Conservation (phyloP, 2,888 invertebrate species). For the Nomada lathburiana region DNA sequence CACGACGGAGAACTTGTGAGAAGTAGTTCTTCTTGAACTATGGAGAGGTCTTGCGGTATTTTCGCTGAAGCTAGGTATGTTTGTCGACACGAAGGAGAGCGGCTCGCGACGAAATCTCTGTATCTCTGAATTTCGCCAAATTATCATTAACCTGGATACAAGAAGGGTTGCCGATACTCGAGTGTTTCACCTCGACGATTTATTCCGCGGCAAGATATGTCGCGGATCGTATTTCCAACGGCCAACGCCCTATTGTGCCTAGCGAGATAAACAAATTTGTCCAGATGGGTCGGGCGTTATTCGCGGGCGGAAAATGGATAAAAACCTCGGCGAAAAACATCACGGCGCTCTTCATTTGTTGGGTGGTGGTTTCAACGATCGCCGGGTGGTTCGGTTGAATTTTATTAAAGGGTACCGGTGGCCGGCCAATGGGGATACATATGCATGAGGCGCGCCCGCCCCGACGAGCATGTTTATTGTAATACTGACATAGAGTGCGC, state of each 20-base stretch:
- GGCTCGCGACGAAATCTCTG: too few relatives aligned
- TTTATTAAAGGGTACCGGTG: constrained; percentile 50
- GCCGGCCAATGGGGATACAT: constrained; percentile 48
- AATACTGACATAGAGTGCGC: constrained; percentile 63
- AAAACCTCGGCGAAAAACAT: constrained; percentile 35
- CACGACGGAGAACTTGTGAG: neutral
- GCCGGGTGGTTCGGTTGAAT: constrained; percentile 38
- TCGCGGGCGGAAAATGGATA: constrained; percentile 15
- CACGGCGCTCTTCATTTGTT: neutral
- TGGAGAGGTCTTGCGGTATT: neutral
- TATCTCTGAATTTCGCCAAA: too few relatives aligned
- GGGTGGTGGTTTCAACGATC: constrained; percentile 54
- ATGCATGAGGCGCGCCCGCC: constrained; percentile 58
- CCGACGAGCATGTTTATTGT: constrained; percentile 66
- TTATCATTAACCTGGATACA: too few relatives aligned
- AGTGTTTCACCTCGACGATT: too few relatives aligned
- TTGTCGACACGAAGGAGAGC: neutral
- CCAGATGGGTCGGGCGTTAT: constrained; percentile 10
- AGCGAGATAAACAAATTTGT: neutral
- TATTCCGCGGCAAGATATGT: too few relatives aligned
- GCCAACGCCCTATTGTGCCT: too few relatives aligned
- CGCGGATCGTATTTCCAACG: neutral
- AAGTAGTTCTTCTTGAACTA: neutral
- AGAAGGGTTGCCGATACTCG: too few relatives aligned
- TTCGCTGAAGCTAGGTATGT: neutral